phyloP scores from a whole-genome alignment of 2,113 vertebrate genomes.

The Chroicocephalus ridibundus region DNA sequence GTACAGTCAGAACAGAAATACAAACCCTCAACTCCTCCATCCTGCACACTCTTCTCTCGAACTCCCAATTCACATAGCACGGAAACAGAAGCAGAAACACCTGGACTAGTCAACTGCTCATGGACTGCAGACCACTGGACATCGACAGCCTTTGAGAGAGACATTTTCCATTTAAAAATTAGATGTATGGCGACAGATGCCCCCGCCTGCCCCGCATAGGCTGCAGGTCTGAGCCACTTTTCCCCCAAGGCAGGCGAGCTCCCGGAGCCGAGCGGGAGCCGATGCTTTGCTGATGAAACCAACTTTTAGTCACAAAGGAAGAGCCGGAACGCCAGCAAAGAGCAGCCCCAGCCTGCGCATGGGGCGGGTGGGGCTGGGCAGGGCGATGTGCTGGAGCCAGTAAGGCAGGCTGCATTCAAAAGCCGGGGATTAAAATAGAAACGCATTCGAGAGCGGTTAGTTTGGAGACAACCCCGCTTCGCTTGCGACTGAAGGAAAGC shows the following conservation, averaged over 20 bases:
- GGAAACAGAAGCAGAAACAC: constrained; percentile 67
- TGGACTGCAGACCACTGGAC: constrained; percentile 59
- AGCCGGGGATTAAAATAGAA: constrained; percentile 46
- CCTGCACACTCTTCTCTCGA: constrained; percentile 64
- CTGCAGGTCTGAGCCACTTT: not conserved
- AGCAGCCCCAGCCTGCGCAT: constrained; percentile 12
- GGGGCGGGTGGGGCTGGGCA: constrained; percentile 12
- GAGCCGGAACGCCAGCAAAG: not conserved
- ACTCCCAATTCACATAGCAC: constrained; percentile 63
- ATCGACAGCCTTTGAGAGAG: constrained; percentile 71
- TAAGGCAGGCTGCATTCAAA: constrained; percentile 54
- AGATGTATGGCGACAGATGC: not conserved
- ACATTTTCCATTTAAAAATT: constrained; percentile 68
- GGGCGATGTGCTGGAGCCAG: constrained; percentile 23
- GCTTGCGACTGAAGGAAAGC: not conserved
- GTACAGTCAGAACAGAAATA: constrained; percentile 45
- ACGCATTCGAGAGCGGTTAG: constrained; percentile 3
- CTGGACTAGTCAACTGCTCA: constrained; percentile 65
- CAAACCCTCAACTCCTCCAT: constrained; percentile 60
- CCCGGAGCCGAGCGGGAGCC: not conserved
- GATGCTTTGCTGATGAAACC: not conserved
- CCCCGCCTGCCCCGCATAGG: not conserved
- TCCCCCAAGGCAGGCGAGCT: not conserved
- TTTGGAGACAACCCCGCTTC: not conserved
- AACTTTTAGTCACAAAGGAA: not conserved